These are phyloP conservation scores for Globodera ellingtonae DNA, from an alignment of 1,140 invertebrate species.

Conservation along the genomic window DNA sequence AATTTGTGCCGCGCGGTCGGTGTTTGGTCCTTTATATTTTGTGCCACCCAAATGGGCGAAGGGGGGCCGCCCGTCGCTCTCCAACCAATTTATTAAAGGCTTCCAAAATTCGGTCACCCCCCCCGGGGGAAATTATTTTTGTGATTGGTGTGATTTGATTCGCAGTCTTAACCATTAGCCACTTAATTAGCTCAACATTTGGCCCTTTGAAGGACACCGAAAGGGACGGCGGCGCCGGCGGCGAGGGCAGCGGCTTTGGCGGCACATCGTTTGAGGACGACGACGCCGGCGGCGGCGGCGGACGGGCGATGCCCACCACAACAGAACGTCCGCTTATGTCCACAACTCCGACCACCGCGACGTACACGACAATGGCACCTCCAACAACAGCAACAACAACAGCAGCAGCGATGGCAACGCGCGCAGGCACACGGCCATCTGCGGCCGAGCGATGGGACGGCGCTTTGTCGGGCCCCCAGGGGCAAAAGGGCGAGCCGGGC, in stretches of 20 bases:
- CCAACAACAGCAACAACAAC: not conserved
- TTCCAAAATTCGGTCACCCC: too few relatives aligned
- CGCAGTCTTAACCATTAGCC: too few relatives aligned
- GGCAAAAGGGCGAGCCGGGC: constrained; percentile 43
- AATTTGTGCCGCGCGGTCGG: not conserved
- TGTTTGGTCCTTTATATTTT: not conserved
- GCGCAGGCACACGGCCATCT: not conserved
- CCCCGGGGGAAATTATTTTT: too few relatives aligned
- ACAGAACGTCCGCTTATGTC: not conserved
- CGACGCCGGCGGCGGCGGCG: not conserved
- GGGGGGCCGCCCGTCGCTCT: too few relatives aligned
- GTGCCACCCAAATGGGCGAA: too few relatives aligned
- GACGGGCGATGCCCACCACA: too few relatives aligned
- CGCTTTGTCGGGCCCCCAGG: constrained; percentile 25
- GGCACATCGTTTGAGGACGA: not conserved
- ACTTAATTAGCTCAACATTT: too few relatives aligned
- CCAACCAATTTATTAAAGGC: too few relatives aligned
- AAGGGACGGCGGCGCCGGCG: not conserved
- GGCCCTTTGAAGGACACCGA: not conserved
- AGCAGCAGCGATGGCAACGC: not conserved
- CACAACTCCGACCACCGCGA: not conserved
- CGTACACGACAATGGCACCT: not conserved
- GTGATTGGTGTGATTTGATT: too few relatives aligned
- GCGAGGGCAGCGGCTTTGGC: too few relatives aligned
- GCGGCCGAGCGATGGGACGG: not conserved